These are phyloP conservation scores for Acanthopagrus latus DNA, from an alignment of 2,797 vertebrate genomes.

Conservation along the genomic window DNA sequence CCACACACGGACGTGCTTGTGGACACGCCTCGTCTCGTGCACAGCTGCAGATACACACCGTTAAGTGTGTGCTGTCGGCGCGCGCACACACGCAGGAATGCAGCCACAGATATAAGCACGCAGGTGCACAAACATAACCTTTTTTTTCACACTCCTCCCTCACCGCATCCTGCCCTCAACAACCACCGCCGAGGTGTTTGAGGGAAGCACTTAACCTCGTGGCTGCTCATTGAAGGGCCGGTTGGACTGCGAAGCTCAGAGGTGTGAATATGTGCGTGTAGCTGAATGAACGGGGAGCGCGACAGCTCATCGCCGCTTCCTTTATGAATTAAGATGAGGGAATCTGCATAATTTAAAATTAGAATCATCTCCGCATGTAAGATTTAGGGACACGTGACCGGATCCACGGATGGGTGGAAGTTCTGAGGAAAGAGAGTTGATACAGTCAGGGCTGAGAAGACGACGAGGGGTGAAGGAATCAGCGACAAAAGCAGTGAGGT, in stretches of 20 bases:
- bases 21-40: neutral
- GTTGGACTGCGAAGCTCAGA: slow-evolving; percentile 27
- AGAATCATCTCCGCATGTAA: neutral
- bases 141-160: neutral
- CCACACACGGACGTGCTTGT: neutral
- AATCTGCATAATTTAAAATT: neutral
- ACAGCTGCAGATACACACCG: neutral
- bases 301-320: neutral
- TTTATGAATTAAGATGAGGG: neutral
- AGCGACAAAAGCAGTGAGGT: neutral
- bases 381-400: neutral
- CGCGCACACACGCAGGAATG: neutral
- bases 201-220: slow-evolving; percentile 1
- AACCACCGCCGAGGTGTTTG: neutral
- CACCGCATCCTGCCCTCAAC: neutral
- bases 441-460: rapidly evolving
- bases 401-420: neutral
- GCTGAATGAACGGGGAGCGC: neutral
- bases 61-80: neutral
- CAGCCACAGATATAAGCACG: neutral
- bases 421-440: neutral
- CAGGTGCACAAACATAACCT: neutral
- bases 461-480: neutral
- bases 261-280: slow-evolving; percentile 14
- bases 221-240: slow-evolving; percentile 20